Evolutionary conservation across 2,888 invertebrate species (phyloP).

Genomic region (Agonopterix subpropinquella): DNA sequence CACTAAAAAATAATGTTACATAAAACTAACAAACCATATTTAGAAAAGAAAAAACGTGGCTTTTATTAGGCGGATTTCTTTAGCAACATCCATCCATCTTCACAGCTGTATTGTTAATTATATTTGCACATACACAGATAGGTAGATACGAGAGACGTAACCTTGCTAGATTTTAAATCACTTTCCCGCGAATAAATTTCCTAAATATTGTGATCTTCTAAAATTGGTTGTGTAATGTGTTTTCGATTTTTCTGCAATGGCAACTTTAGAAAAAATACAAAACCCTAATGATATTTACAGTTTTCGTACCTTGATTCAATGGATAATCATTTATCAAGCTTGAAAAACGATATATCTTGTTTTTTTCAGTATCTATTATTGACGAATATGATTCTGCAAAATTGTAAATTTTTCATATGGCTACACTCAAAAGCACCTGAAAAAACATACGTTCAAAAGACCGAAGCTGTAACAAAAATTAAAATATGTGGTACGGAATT

Average conservation of each 20-base stretch:
- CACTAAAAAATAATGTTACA: conserved; percentile 37
- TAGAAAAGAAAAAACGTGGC: conserved; percentile 37
- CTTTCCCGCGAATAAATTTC: conserved; percentile 5
- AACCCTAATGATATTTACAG: too few species aligned
- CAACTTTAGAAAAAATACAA: conserved; percentile 6
- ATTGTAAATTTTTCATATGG: background rate
- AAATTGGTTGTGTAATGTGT: conserved; percentile 14
- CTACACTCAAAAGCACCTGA: conserved; percentile 14
- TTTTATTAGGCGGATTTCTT: conserved; percentile 49
- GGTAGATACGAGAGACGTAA: conserved; percentile 40
- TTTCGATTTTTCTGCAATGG: conserved; percentile 16
- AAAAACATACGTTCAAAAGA: conserved; percentile 9
- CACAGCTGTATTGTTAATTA: conserved; percentile 66
- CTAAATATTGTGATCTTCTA: conserved; percentile 12
- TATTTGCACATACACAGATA: conserved; percentile 35
- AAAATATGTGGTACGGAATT: too few species aligned
- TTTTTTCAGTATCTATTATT: too few species aligned
- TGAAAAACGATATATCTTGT: too few species aligned
- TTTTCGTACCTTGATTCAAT: too few species aligned
- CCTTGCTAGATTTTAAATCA: conserved; percentile 27
- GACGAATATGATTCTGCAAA: too few species aligned
- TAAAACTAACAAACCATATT: conserved; percentile 42
- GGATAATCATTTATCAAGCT: too few species aligned
- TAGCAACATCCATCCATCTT: conserved; percentile 66
- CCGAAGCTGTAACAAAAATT: too few species aligned